Evolutionary conservation across 2,113 vertebrate genomes (phyloP), one percentile per base, ranked within the genome.

Genomic region (Poeciliopsis retropinna): DNA sequence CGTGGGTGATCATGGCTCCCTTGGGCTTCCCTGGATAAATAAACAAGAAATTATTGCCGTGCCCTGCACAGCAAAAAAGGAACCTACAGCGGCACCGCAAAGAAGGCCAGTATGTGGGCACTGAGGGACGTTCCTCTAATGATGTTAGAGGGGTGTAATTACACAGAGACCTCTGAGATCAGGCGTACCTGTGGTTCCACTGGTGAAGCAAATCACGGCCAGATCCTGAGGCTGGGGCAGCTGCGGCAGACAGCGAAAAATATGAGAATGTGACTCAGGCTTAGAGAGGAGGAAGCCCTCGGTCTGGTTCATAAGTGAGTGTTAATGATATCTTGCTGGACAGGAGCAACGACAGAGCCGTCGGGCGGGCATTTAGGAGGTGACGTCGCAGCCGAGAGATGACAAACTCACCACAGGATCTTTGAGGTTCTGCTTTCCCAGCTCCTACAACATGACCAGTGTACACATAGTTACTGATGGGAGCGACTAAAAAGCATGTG

Each of bases 141-240:
- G 85, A 88, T 81, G 86, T 78, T 83, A 85, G 86, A 72, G 69
- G 79, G 72, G 81, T 68, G 79, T 91, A 85, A 90, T 90, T 88
- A 84, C 25, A 72, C 47, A 64, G 80, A 81, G 83, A 69, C 60
- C 60, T 61, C 76, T 66, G 82, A 76, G 83, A 90, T 87, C 85
- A 88, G 73, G 44, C 44, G 44, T 95, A 98, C 98, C 98, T 96
- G 98, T 99, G 8, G 98, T 99, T 91, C 98, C 98, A 87, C 97
- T 99, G 92, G 98, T 99, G 93, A 99, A 99, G 92, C 97, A 99
- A 89, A 99, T 93, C 79, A 99, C 86, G 73, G 98, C 98, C 91
- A 98, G 92, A 89, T 99, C 97, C 92, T 97, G 94, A 76, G 97
- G 95, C 81, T 93, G 92, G 87, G 97, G 97, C 83, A 96, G 96